Percentiles rank a stretch among this genome's conserved stretches.
phyloP scores from a whole-genome alignment of 30 jellyfish, hydroid and myxozoan genomes.

The Pelagia noctiluca region DNA sequence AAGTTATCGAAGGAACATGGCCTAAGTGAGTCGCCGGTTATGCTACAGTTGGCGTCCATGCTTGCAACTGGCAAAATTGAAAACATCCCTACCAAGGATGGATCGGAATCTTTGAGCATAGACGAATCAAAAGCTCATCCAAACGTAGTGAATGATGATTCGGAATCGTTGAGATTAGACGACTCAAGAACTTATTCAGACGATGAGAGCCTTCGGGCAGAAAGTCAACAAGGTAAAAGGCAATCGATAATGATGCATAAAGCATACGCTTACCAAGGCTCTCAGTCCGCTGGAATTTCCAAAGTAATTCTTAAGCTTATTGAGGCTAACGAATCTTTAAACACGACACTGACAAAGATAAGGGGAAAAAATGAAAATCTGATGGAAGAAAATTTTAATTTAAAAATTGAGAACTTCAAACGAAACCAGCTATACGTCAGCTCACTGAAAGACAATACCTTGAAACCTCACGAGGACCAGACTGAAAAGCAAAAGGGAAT shows the following conservation, averaged over 20 bases:
- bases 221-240: neutral
- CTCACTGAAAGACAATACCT: neutral
- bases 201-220: neutral
- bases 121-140: conserved; percentile 2
- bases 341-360: neutral
- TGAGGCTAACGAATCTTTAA: conserved; percentile 1
- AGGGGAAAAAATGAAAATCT: neutral
- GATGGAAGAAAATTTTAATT: neutral
- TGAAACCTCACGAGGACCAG: conserved; percentile 5
- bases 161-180: conserved; percentile 2
- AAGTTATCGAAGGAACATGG: neutral
- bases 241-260: neutral
- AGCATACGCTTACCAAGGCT: conserved; percentile 8
- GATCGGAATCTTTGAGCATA: neutral
- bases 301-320: neutral
- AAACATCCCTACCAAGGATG: neutral
- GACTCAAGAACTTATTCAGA: neutral
- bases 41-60: conserved; percentile 9
- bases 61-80: neutral
- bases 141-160: neutral
- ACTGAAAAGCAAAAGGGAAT: neutral
- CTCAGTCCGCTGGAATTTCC: neutral
- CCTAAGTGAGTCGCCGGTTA: conserved; percentile 3
- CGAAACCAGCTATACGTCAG: neutral
- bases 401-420: neutral